Percentiles rank a stretch among this genome's conserved stretches.
Evolutionary conservation across 2,888 invertebrate genomes (phyloP).

Genomic region (Pristionchus japonicus): DNA sequence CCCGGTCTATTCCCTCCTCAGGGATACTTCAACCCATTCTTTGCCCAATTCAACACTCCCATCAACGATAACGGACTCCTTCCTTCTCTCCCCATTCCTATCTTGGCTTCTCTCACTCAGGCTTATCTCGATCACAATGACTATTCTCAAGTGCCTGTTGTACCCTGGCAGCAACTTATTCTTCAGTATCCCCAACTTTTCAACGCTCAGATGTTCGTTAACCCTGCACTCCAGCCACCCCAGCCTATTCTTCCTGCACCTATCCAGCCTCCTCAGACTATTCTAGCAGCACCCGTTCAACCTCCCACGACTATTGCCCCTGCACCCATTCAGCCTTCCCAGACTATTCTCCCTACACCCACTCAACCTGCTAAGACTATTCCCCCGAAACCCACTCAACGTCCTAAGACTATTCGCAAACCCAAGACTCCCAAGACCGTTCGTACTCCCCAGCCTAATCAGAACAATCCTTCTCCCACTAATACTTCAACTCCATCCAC

Average conservation of each 20-base stretch:
- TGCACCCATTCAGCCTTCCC: too few relatives aligned
- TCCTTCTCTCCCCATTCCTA: not conserved
- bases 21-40: not conserved
- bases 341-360: too few relatives aligned
- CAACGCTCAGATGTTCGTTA: not conserved
- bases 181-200: not conserved
- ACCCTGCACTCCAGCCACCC: not conserved
- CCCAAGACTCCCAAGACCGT: too few relatives aligned
- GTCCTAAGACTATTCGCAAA: too few relatives aligned
- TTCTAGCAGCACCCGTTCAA: too few relatives aligned
- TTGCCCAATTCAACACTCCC: not conserved
- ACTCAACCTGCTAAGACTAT: too few relatives aligned
- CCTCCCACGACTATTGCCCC: too few relatives aligned
- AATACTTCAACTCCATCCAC: not conserved
- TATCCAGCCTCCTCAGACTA: too few relatives aligned
- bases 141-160: not conserved
- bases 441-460: not conserved
- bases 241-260: not conserved
- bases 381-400: too few relatives aligned
- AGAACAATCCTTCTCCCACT: not conserved
- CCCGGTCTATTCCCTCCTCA: not conserved
- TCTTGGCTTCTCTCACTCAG: not conserved
- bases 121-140: not conserved
- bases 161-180: not conserved
- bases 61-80: not conserved